Conservation (phyloP, 2,797 vertebrate species). For the Hozukius guyotensis region DNA sequence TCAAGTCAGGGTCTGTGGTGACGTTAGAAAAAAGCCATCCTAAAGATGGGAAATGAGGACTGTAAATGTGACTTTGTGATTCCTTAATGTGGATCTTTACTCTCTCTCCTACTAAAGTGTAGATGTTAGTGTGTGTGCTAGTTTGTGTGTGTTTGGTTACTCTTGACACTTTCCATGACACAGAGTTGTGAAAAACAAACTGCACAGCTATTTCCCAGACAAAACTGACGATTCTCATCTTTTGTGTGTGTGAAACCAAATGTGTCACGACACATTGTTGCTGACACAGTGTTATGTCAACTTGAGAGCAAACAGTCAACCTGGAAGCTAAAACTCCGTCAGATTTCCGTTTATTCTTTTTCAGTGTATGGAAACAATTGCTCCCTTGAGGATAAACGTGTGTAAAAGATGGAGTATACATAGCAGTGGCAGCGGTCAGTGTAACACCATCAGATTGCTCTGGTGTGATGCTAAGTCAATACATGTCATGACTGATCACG, state of each 20-base stretch:
- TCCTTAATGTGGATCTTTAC: neutral
- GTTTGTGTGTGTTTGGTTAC: constrained; percentile 24
- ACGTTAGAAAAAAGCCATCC: neutral
- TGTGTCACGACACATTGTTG: constrained; percentile 63
- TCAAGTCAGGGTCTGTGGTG: neutral
- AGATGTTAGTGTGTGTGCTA: constrained; percentile 8
- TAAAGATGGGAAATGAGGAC: neutral
- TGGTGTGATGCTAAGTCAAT: neutral
- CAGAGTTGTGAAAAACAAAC: constrained; percentile 54
- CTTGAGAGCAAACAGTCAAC: constrained; percentile 43
- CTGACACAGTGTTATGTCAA: constrained; percentile 55
- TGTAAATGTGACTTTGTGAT: neutral
- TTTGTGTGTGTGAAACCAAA: constrained; percentile 44
- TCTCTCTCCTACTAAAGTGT: neutral
- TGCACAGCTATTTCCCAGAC: constrained; percentile 47
- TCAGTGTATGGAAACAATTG: neutral
- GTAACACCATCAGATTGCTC: neutral
- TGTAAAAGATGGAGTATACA: neutral
- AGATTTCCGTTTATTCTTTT: neutral
- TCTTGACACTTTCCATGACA: constrained; percentile 45
- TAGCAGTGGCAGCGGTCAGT: neutral
- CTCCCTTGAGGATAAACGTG: neutral
- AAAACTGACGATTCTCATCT: constrained; percentile 58
- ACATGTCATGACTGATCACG: neutral
- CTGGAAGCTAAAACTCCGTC: constrained; percentile 22